phyloP scores from a whole-genome alignment of 2,888 invertebrate genomes.

The Allygus modestus region DNA sequence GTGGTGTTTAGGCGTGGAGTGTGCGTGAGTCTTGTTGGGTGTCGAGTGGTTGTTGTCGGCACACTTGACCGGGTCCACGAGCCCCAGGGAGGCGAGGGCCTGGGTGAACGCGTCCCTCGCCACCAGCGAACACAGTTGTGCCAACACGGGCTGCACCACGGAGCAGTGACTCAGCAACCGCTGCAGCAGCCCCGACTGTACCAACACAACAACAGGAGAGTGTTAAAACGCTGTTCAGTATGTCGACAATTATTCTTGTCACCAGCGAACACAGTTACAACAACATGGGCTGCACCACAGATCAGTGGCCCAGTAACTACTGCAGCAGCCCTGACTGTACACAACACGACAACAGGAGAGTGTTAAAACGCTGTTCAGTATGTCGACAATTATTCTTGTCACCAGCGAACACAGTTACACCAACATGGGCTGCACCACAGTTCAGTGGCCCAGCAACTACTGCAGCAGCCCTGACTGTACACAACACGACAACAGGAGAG shows the following conservation, averaged over 20 bases:
- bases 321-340: constrained; percentile 77
- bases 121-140: constrained; percentile 79
- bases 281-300: constrained; percentile 76
- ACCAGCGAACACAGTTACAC: constrained; percentile 79
- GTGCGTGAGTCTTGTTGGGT: constrained; percentile 40
- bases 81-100: constrained; percentile 78
- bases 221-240: too few relatives aligned
- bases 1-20: constrained; percentile 61
- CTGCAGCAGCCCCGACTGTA: constrained; percentile 77
- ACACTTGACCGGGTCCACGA: constrained; percentile 74
- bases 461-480: constrained; percentile 77
- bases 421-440: constrained; percentile 76
- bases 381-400: too few relatives aligned
- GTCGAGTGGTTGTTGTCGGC: constrained; percentile 58
- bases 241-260: too few relatives aligned
- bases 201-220: constrained; percentile 51
- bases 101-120: constrained; percentile 81
- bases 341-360: too few relatives aligned
- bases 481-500: too few relatives aligned
- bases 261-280: constrained; percentile 79
- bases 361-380: too few relatives aligned
- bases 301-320: constrained; percentile 76
- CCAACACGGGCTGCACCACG: constrained; percentile 76
- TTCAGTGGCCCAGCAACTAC: constrained; percentile 76
- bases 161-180: constrained; percentile 76